Base-by-base conservation (phyloP, 2,797 vertebrate species). In the Dromococcyx pavoninus region DNA sequence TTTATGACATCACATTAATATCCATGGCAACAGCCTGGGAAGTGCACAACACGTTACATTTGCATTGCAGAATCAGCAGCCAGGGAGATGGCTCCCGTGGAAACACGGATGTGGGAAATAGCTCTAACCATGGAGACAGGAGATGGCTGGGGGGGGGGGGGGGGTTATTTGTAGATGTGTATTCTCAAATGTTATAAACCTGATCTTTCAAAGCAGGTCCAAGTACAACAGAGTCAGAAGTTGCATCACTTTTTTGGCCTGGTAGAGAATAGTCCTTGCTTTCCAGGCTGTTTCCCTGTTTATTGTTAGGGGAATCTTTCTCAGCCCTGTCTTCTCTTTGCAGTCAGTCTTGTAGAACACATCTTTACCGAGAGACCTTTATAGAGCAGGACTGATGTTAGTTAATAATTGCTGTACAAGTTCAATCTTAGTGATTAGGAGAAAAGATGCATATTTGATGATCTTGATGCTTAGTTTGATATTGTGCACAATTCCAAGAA, bases 1-100 rank as follows among this genome's bases (percentile, higher is more conserved):
- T 95, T 96, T 93, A 95, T 96, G 94, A 94, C 94, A 95, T 95
- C 91, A 93, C 78, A 88, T 95, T 93, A 95, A 94, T 95, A 95
- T 51, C 96, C 96, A 95, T 95, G 96, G 96, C 94, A 94, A 95
- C 94, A 80, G 91, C 73, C 92, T 80, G 91, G 50, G 82, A 92
- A 92, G 92, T 80, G 96, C 91, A 83, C 93, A 92, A 92, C 91
- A 91, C 83, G 67, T 73, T 95, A 22, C 96, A 94, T 95, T 96
- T 94, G 93, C 95, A 95, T 95, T 95, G 94, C 93, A 95, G 92
- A 93, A 58, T 8, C 85, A 44, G 90, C 24, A 1, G 90, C 33
- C 90, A 86, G 74, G 79, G 88, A 89, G 94, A 79, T 10, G n/a
- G 93, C 81, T 91, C 77, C 86, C 84, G 41, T 50, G 75, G 88